Base-by-base conservation (phyloP, 2,113 vertebrate species). In the Thunnus thynnus region DNA sequence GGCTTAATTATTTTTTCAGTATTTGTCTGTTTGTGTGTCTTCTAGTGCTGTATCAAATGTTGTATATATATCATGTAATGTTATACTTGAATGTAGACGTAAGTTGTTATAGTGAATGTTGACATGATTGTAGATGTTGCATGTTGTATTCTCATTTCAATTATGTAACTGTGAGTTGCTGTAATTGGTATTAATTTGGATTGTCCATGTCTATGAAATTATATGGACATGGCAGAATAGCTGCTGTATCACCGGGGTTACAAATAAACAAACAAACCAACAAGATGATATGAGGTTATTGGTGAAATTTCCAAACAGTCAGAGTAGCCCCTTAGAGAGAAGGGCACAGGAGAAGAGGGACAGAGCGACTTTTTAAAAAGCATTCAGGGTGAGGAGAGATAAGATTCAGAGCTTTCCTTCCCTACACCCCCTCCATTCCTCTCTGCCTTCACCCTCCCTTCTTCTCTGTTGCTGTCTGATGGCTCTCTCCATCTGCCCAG, bases 351-450 rank as follows among this genome's bases (percentile, higher is more conserved):
- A n/a, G 48, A 16, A 27, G 48, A 16, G 32, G 8, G 47, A 17
- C 25, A 32, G 51, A 50, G 17, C 32, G 20, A 12, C 47, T 32
- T 66, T 63, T 7, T 16, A 5, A 20, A 30, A 7, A n/a, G 22
- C 22, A 70, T 48, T 70, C 20, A 47, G 0, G 5, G 22, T 18
- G 57, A 70, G 66, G 50, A 72, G 68, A 22, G 72, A 69, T 82
- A 69, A 62, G 18, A 63, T 61, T 70, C 54, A 3, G 30, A 47
- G 36, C 14, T 13, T 3, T 61, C 44, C 25, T 11, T 16, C 7
- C 20, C 22, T 30, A 18, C 48, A 41, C 63, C 41, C 9, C 50
- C 32, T 50, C 68, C 12, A 25, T 63, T 51, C 13, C 18, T 16
- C 47, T 27, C 22, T 65, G 13, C 52, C 54, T 41, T 69, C 65